A percentile compares a stretch with the other conserved stretches of the same genome.
Evolutionary conservation across 1,140 invertebrate species (phyloP).

Genomic region (Aleiodes sp.): DNA sequence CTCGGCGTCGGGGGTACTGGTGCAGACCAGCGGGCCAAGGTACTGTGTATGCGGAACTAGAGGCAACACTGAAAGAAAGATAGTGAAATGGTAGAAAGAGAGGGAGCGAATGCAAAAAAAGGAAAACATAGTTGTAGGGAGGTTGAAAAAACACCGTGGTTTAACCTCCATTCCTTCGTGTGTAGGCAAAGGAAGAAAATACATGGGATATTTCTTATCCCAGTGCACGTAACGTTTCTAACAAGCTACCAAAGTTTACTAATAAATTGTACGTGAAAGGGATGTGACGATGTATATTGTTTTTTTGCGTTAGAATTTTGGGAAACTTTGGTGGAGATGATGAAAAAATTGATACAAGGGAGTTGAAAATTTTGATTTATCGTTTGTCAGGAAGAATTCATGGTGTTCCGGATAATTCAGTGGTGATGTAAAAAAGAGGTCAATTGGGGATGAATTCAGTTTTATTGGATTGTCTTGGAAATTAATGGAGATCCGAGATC

Average conservation of each 20-base stretch:
- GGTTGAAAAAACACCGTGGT: constrained; percentile 35
- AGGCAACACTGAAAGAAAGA: constrained; percentile 24
- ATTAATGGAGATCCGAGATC: too few species aligned
- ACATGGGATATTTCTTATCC: constrained; percentile 61
- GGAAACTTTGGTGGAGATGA: neutral
- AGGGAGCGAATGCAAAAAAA: too few species aligned
- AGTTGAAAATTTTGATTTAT: constrained; percentile 3
- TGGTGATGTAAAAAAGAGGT: too few species aligned
- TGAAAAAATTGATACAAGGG: too few species aligned
- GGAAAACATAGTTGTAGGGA: neutral
- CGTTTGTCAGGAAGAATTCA: too few species aligned
- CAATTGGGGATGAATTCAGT: too few species aligned
- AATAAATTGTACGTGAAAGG: constrained; percentile 59
- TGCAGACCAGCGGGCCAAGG: constrained; percentile 57
- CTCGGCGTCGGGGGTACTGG: constrained; percentile 57
- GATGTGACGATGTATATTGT: constrained; percentile 7
- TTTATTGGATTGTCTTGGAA: too few species aligned
- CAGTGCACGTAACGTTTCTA: constrained; percentile 64
- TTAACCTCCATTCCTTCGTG: neutral
- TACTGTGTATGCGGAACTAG: constrained; percentile 43
- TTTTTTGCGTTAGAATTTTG: neutral
- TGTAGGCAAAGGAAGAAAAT: constrained; percentile 20
- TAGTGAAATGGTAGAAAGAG: too few species aligned
- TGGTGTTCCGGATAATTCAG: too few species aligned
- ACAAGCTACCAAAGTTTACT: constrained; percentile 66